phyloP scores from a whole-genome alignment of 2,113 vertebrate genomes.

The Pluvianellus socialis region DNA sequence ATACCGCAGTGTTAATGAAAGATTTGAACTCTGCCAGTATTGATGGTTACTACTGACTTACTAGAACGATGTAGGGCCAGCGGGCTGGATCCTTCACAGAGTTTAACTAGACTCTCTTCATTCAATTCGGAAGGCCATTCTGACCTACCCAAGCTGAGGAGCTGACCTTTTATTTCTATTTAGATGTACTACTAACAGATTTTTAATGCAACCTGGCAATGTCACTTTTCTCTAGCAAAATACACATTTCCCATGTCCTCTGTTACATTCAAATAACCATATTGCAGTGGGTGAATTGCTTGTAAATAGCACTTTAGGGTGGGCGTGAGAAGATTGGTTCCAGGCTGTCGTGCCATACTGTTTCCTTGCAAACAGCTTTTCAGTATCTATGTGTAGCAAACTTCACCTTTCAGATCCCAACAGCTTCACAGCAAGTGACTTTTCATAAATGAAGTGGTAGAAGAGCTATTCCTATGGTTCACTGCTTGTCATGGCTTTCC shows the following conservation, averaged over 20 bases:
- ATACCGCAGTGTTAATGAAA: background rate
- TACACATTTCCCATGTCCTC: slow-evolving; percentile 29
- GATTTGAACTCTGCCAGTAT: background rate
- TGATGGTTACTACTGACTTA: background rate
- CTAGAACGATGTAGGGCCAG: background rate
- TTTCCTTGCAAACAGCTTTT: slow-evolving; percentile 62
- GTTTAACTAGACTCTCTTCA: background rate
- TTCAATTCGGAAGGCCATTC: background rate
- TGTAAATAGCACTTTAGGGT: slow-evolving; percentile 67
- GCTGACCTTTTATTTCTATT: background rate
- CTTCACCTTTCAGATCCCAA: slow-evolving; percentile 26
- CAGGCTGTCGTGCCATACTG: slow-evolving; percentile 48
- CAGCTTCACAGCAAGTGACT: background rate
- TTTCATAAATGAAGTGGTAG: background rate
- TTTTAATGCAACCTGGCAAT: background rate
- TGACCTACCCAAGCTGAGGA: background rate
- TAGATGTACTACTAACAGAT: background rate
- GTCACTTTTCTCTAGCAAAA: slow-evolving; percentile 6
- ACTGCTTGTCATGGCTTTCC: background rate
- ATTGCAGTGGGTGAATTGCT: slow-evolving; percentile 72
- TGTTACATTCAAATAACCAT: slow-evolving; percentile 58
- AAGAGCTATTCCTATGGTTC: background rate
- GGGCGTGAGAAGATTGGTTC: slow-evolving; percentile 46
- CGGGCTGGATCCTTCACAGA: background rate
- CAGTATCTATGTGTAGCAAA: background rate